Percentiles rank a stretch among this genome's conserved stretches.
Evolutionary conservation across 2,797 vertebrate genomes (phyloP).

Genomic region (Bovichtus variegatus): DNA sequence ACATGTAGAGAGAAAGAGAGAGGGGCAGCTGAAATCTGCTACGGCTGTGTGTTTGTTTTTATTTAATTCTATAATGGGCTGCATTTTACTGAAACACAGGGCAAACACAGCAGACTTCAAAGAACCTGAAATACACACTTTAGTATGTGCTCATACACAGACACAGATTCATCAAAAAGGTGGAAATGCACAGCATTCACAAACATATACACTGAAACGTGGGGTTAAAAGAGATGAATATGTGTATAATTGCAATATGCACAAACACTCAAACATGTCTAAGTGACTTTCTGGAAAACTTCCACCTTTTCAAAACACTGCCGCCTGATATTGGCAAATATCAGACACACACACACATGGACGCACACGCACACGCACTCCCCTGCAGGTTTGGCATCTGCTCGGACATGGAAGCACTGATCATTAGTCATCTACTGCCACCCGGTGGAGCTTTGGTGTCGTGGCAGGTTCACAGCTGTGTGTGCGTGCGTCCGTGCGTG

Average conservation of each 20-base stretch:
- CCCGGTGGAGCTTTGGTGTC: conserved; percentile 55
- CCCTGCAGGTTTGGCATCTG: conserved; percentile 12
- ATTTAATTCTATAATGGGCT: conserved; percentile 72
- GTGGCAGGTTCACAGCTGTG: background rate
- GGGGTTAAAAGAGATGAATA: background rate
- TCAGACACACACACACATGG: background rate
- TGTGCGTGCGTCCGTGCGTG: background rate
- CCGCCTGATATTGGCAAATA: conserved; percentile 39
- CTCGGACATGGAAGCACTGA: background rate
- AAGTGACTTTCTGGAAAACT: conserved; percentile 59
- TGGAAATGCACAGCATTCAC: background rate
- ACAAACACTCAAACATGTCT: conserved; percentile 4
- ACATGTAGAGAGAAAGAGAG: conserved; percentile 48
- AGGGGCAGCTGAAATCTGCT: conserved; percentile 61
- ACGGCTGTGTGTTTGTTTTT: conserved; percentile 75
- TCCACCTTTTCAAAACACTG: conserved; percentile 60
- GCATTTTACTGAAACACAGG: conserved; percentile 61
- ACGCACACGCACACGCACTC: background rate
- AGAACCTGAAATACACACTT: conserved; percentile 30
- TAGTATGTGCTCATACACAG: background rate
- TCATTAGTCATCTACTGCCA: conserved; percentile 70
- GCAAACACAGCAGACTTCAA: conserved; percentile 59
- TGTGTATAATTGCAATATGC: background rate
- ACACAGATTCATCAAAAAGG: background rate
- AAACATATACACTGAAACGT: background rate